These are phyloP conservation scores for Brachionus manjavacas DNA, from an alignment of 1,140 invertebrate genomes.

Conservation along the genomic window DNA sequence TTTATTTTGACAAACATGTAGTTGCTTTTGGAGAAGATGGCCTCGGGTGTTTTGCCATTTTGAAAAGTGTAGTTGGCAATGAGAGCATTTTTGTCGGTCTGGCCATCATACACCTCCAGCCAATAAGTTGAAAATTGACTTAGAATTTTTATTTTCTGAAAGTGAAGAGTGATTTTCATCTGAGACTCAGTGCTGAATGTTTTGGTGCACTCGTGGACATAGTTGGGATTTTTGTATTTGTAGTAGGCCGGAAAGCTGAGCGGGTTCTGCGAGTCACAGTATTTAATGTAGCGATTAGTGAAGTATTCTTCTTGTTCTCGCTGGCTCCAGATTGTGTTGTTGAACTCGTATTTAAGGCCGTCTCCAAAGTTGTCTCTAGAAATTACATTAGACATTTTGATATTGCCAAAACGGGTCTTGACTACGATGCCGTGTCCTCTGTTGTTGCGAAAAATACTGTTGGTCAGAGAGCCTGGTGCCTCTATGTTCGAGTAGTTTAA, in stretches of 20 bases:
- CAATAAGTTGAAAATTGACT: slow-evolving; percentile 22
- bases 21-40: not conserved
- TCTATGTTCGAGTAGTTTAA: slow-evolving; percentile 38
- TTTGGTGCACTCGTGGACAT: slow-evolving; percentile 13
- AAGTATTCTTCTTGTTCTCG: slow-evolving; percentile 39
- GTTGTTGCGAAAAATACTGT: slow-evolving; percentile 20
- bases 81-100: not conserved
- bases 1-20: slow-evolving; percentile 39
- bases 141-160: slow-evolving; percentile 18
- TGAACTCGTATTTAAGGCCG: slow-evolving; percentile 63
- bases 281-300: not conserved
- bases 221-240: slow-evolving; percentile 78
- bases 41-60: slow-evolving; percentile 39
- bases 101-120: slow-evolving; percentile 37
- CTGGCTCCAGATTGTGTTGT: slow-evolving; percentile 30
- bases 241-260: slow-evolving; percentile 30
- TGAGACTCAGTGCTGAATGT: not conserved
- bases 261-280: slow-evolving; percentile 31
- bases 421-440: slow-evolving; percentile 71
- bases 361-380: slow-evolving; percentile 85
- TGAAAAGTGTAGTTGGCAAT: slow-evolving; percentile 34
- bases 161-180: slow-evolving; percentile 24
- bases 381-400: slow-evolving; percentile 81
- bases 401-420: slow-evolving; percentile 73
- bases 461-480: not conserved